A percentile compares a stretch with the other conserved stretches of the same genome.
Evolutionary conservation across 1,140 invertebrate species (phyloP).

Genomic region (Euborellia annulipes): DNA sequence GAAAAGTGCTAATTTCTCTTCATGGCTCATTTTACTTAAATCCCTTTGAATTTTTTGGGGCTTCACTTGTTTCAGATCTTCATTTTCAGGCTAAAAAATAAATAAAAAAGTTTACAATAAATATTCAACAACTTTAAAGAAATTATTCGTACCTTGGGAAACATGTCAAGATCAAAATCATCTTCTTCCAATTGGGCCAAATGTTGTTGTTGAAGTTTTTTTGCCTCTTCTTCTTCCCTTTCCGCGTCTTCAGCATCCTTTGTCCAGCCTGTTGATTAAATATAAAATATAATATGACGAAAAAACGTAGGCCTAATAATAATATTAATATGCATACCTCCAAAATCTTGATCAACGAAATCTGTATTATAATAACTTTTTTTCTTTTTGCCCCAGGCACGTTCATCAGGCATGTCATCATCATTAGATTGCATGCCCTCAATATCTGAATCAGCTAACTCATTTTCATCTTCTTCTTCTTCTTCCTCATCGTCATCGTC

Average conservation of each 20-base stretch:
- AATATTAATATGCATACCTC: no score
- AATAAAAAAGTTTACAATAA: no score
- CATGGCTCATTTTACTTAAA: constrained; percentile 52
- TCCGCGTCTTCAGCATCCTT: constrained; percentile 57
- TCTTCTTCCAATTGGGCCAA: constrained; percentile 61
- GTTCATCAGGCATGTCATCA: constrained; percentile 51
- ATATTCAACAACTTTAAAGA: no score
- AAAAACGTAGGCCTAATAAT: constrained; percentile 2
- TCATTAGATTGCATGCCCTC: constrained; percentile 45
- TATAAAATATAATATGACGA: no score
- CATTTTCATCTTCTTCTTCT: constrained; percentile 23
- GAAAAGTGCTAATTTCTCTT: constrained; percentile 56
- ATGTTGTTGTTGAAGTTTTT: constrained; percentile 59
- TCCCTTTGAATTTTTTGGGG: constrained; percentile 53
- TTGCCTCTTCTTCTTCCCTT: constrained; percentile 75
- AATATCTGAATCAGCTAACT: constrained; percentile 47
- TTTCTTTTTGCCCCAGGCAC: constrained; percentile 74
- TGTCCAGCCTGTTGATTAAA: constrained; percentile 18
- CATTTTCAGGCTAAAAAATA: no score
- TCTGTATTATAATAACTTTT: constrained; percentile 68
- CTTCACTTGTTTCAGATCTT: no score
- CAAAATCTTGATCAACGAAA: constrained; percentile 75
- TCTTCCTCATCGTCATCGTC: constrained; percentile 21
- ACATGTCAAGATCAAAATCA: constrained; percentile 59
- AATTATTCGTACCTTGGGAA: constrained; percentile 23